Conservation (phyloP, 2,888 invertebrate species). For the Cistogaster globosa region DNA sequence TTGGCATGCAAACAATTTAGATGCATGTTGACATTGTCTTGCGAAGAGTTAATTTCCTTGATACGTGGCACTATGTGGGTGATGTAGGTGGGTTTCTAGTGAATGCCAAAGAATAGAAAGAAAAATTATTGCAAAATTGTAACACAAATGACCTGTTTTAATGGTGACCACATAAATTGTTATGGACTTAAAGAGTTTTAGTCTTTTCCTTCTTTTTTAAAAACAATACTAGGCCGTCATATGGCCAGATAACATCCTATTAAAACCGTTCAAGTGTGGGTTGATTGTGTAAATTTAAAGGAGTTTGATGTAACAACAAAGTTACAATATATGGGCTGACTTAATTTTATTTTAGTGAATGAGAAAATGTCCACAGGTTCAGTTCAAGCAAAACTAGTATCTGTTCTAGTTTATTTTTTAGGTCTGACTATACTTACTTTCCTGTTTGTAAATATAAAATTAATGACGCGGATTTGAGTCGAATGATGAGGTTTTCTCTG, state of each 20-base stretch:
- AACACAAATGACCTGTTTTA: slow-evolving; percentile 19
- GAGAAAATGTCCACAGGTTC: no score
- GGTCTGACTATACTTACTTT: no score
- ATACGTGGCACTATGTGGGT: slow-evolving; percentile 78
- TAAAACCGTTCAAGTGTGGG: background rate
- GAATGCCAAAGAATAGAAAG: background rate
- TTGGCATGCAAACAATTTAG: slow-evolving; percentile 23
- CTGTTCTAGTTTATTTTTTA: no score
- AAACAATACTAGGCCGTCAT: background rate
- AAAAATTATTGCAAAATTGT: slow-evolving; percentile 2
- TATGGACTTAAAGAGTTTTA: slow-evolving; percentile 11
- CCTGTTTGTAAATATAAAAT: no score
- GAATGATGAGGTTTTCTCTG: no score
- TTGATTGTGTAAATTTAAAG: background rate
- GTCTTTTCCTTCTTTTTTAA: background rate
- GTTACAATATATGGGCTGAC: no score
- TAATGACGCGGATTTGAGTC: no score
- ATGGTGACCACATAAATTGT: slow-evolving; percentile 31
- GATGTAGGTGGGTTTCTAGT: slow-evolving; percentile 70
- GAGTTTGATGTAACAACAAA: background rate
- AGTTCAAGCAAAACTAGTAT: no score
- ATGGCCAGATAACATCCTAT: background rate
- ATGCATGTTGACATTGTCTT: slow-evolving; percentile 53
- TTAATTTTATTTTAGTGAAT: no score
- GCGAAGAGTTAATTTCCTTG: slow-evolving; percentile 76